Evolutionary conservation across 2,797 vertebrate species (phyloP).

Genomic region (Champsocephalus gunnari): DNA sequence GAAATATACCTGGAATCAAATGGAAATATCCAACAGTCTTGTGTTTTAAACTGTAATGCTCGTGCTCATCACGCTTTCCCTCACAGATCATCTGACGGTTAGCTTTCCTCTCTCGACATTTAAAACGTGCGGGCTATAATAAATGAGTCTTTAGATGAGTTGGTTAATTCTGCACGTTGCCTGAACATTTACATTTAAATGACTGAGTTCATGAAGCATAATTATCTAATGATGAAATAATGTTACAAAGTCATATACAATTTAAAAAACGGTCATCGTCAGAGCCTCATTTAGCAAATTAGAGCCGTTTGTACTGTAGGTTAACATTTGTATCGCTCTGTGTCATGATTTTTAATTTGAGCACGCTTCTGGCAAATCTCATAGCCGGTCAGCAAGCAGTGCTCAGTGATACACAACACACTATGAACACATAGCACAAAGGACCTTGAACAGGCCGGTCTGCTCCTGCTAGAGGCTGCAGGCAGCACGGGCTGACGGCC

Average conservation of each 20-base stretch:
- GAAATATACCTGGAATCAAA: neutral
- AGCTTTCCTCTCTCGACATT: neutral
- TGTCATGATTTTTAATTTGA: conserved; percentile 6
- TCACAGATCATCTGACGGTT: neutral
- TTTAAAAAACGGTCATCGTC: neutral
- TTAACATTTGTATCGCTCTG: conserved; percentile 23
- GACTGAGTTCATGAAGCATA: neutral
- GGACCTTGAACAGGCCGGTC: conserved; percentile 15
- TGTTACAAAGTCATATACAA: neutral
- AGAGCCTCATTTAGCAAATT: conserved; percentile 11
- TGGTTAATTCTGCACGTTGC: neutral
- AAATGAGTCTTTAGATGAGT: neutral
- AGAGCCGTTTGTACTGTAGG: conserved; percentile 30
- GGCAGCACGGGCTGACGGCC: neutral
- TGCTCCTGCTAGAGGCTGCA: conserved; percentile 23
- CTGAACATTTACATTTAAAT: neutral
- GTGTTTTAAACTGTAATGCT: conserved; percentile 11
- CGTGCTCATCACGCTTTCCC: neutral
- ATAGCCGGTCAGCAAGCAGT: conserved; percentile 32
- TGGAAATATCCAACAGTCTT: neutral
- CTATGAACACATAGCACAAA: conserved; percentile 12
- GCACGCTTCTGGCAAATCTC: conserved; percentile 19
- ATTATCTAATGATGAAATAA: conserved; percentile 6
- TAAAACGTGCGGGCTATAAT: neutral
- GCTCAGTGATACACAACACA: conserved; percentile 4